phyloP scores from a whole-genome alignment of 1,140 invertebrate species.

The Diorhabda sublineata region DNA sequence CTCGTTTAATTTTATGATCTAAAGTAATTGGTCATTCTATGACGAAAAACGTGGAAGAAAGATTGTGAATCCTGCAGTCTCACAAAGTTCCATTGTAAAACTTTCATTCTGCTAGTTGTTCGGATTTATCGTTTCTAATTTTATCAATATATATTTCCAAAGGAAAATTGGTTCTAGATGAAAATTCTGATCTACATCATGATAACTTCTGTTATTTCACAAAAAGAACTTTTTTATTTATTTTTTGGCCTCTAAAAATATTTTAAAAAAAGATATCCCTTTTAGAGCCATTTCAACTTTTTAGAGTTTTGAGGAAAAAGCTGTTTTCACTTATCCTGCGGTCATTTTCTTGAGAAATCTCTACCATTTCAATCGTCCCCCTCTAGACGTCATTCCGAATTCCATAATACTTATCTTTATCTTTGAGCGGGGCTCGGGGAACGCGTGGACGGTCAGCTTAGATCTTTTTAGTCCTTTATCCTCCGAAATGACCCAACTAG shows the following conservation, averaged over 20 bases:
- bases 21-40: background rate
- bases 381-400: constrained; percentile 13
- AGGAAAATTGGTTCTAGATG: too few species aligned
- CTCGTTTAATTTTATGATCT: constrained; percentile 15
- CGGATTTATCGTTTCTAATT: too few species aligned
- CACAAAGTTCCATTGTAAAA: too few species aligned
- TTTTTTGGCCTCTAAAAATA: too few species aligned
- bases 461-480: background rate
- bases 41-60: background rate
- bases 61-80: too few species aligned
- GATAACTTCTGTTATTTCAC: too few species aligned
- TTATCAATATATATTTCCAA: too few species aligned
- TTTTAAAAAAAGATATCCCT: background rate
- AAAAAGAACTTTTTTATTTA: too few species aligned
- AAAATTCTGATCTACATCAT: too few species aligned
- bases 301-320: constrained; percentile 7
- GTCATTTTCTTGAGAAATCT: constrained; percentile 7
- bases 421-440: constrained; percentile 1
- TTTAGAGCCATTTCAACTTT: background rate
- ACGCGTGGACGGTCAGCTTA: constrained; percentile 9
- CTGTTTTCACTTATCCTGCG: constrained; percentile 16
- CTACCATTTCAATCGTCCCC: constrained; percentile 13
- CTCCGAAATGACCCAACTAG: constrained; percentile 9
- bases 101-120: too few species aligned
- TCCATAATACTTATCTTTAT: constrained; percentile 16